Evolutionary conservation across 1,140 invertebrate species (phyloP).

Genomic region (Bombus picipes): DNA sequence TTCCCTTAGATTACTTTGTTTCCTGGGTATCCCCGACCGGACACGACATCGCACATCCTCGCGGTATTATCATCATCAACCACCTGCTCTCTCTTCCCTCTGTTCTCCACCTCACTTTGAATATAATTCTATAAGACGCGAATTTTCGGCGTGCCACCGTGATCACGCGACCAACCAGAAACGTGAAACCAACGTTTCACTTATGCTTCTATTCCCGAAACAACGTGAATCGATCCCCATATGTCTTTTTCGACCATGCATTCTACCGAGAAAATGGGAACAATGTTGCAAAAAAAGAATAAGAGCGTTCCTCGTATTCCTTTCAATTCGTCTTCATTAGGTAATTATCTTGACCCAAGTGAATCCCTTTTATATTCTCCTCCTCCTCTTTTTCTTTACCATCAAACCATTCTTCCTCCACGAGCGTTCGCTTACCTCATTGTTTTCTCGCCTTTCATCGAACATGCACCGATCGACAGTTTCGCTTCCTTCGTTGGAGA

Average conservation of each 20-base stretch:
- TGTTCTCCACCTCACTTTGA: slow-evolving; percentile 15
- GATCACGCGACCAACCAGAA: slow-evolving; percentile 55
- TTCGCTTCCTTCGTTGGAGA: slow-evolving; percentile 1
- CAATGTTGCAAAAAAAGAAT: not conserved
- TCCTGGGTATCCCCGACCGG: slow-evolving; percentile 26
- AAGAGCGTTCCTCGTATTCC: not conserved
- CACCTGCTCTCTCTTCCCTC: slow-evolving; percentile 59
- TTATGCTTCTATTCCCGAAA: slow-evolving; percentile 37
- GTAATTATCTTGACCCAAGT: not conserved
- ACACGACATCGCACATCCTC: slow-evolving; percentile 53
- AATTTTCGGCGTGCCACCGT: slow-evolving; percentile 44
- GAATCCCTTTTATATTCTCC: slow-evolving; percentile 1
- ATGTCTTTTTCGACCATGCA: not conserved
- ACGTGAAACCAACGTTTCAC: not conserved
- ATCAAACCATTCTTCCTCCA: slow-evolving; percentile 22
- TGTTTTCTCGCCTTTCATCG: slow-evolving; percentile 56
- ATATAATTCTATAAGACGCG: slow-evolving; percentile 49
- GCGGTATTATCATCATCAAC: slow-evolving; percentile 60
- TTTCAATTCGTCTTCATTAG: not conserved
- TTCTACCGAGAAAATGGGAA: not conserved
- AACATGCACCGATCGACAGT: slow-evolving; percentile 25
- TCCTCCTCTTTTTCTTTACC: not conserved
- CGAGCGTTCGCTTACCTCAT: slow-evolving; percentile 23
- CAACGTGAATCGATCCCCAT: slow-evolving; percentile 5
- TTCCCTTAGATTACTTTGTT: slow-evolving; percentile 60